phyloP scores from a whole-genome alignment of 2,113 vertebrate species.

The Cettia cetti region DNA sequence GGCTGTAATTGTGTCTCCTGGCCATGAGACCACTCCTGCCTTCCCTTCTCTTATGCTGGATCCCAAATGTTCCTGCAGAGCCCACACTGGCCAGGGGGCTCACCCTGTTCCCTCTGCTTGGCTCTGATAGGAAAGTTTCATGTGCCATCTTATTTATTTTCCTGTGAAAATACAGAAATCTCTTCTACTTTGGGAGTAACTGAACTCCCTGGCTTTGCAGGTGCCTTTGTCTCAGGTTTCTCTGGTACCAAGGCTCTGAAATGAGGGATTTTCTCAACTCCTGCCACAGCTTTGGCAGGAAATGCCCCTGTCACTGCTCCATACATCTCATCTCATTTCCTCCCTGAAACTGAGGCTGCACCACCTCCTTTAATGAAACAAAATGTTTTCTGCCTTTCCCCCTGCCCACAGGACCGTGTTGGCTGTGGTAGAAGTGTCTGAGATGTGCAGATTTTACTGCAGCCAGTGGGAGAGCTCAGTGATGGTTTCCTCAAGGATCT shows the following conservation, averaged over 20 bases:
- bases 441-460: neutral
- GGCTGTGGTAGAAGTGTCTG: neutral
- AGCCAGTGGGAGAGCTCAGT: neutral
- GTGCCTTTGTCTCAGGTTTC: neutral
- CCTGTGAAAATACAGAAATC: neutral
- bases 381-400: neutral
- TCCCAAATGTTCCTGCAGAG: neutral
- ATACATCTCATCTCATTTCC: neutral
- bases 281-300: neutral
- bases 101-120: neutral
- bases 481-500: neutral
- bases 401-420: rapidly evolving
- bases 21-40: neutral
- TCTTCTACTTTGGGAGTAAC: neutral
- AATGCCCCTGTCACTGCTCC: neutral
- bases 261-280: neutral
- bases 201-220: neutral
- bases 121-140: neutral
- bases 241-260: neutral
- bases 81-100: rapidly evolving
- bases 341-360: neutral
- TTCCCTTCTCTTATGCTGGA: neutral
- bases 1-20: neutral
- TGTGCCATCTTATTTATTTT: neutral
- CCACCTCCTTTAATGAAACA: neutral